phyloP scores from a whole-genome alignment of 2,888 invertebrate genomes.

The Synanthedon myopaeformis region DNA sequence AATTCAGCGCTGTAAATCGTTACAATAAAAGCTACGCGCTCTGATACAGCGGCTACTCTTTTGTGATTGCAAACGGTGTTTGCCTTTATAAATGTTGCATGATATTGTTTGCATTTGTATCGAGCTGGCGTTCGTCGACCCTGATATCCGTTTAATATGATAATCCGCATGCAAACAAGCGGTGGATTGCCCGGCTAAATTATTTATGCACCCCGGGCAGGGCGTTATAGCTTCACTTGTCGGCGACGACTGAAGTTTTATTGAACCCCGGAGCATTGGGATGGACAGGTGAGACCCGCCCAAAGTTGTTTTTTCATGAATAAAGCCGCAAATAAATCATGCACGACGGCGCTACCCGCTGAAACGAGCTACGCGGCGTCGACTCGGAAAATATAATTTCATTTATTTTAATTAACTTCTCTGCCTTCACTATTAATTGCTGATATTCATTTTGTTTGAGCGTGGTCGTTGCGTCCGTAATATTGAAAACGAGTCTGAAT shows the following conservation, averaged over 20 bases:
- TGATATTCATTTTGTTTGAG: background rate
- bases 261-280: slow-evolving; percentile 33
- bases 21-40: background rate
- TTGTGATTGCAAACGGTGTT: slow-evolving; percentile 25
- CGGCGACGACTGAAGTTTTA: slow-evolving; percentile 45
- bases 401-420: background rate
- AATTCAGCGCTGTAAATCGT: background rate
- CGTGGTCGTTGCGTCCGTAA: background rate
- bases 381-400: background rate
- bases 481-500: background rate
- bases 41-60: slow-evolving; percentile 6
- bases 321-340: slow-evolving; percentile 31
- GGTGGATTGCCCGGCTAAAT: slow-evolving; percentile 62
- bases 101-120: slow-evolving; percentile 62
- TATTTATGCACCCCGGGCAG: slow-evolving; percentile 65
- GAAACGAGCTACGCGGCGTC: background rate
- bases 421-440: background rate
- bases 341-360: slow-evolving; percentile 12
- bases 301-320: slow-evolving; percentile 20
- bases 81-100: slow-evolving; percentile 57
- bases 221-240: slow-evolving; percentile 53
- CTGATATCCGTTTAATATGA: slow-evolving; percentile 70
- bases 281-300: slow-evolving; percentile 24
- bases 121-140: slow-evolving; percentile 37
- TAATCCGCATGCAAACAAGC: slow-evolving; percentile 68